Conservation (phyloP, 2,888 invertebrate species). For the Geophilus truncorum region DNA sequence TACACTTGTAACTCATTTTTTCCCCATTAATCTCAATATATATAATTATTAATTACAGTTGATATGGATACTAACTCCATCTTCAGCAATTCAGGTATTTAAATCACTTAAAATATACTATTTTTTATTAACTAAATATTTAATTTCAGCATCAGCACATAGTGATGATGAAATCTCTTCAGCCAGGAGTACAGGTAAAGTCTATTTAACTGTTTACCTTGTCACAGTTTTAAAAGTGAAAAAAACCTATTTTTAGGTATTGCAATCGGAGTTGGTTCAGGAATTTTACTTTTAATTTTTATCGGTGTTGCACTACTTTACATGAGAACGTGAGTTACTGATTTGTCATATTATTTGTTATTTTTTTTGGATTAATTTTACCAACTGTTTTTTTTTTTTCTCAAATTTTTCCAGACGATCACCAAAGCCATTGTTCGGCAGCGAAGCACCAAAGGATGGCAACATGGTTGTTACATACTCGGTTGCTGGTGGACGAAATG, state of each 20-base stretch:
- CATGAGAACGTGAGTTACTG: conserved; percentile 36
- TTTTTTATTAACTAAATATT: neutral
- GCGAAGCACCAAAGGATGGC: neutral
- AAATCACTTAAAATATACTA: neutral
- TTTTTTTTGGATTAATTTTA: too few species aligned
- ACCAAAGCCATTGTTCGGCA: neutral
- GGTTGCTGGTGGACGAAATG: neutral
- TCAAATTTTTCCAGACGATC: neutral
- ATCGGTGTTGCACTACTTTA: conserved; percentile 37
- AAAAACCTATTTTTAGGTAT: conserved; percentile 35
- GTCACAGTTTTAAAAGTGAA: neutral
- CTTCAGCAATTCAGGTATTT: conserved; percentile 27
- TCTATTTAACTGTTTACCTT: neutral
- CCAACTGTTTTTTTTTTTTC: too few species aligned
- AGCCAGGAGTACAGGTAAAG: conserved; percentile 22
- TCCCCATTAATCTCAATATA: neutral
- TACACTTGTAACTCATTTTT: neutral
- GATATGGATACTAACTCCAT: conserved; percentile 29
- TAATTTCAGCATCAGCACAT: conserved; percentile 25
- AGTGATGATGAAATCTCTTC: conserved; percentile 28
- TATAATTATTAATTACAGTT: neutral
- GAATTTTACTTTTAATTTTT: conserved; percentile 35
- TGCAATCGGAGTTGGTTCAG: conserved; percentile 37
- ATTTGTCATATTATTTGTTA: neutral
- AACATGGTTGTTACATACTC: conserved; percentile 1